A percentile compares a stretch with the other conserved stretches of the same genome.
Conservation (phyloP, 2,113 vertebrate genomes). For the Beaufortia kweichowensis region DNA sequence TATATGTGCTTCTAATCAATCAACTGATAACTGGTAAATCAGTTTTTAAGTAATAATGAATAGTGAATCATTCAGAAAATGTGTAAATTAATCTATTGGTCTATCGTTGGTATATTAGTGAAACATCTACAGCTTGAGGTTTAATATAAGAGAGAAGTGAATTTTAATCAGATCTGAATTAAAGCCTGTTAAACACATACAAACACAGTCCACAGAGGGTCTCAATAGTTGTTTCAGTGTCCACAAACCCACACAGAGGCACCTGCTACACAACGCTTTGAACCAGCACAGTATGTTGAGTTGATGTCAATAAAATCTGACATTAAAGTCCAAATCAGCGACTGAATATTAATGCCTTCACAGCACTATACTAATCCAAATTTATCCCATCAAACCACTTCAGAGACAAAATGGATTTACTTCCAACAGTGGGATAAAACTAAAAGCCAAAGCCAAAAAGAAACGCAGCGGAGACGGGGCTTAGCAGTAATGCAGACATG, state of each 20-base stretch:
- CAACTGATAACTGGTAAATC: too few species aligned
- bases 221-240: background rate
- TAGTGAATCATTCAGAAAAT: too few species aligned
- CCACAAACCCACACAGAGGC: conserved; percentile 1
- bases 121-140: conserved; percentile 1
- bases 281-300: conserved; percentile 2
- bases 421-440: conserved; percentile 13
- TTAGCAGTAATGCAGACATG: background rate
- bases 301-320: conserved; percentile 3
- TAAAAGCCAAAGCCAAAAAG: background rate
- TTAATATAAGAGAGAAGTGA: conserved; percentile 1
- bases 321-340: conserved; percentile 3
- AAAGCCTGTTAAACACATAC: background rate
- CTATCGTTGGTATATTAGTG: background rate
- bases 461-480: background rate
- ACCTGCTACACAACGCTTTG: conserved; percentile 17
- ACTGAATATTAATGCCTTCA: conserved; percentile 16
- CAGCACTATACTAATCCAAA: conserved; percentile 28
- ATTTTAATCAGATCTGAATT: conserved; percentile 11
- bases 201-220: background rate
- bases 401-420: conserved; percentile 22
- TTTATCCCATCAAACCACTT: conserved; percentile 33
- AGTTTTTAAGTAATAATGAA: too few species aligned
- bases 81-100: too few species aligned
- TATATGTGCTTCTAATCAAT: too few species aligned